phyloP scores from a whole-genome alignment of 1,140 invertebrate genomes.

The Bombus confusus region DNA sequence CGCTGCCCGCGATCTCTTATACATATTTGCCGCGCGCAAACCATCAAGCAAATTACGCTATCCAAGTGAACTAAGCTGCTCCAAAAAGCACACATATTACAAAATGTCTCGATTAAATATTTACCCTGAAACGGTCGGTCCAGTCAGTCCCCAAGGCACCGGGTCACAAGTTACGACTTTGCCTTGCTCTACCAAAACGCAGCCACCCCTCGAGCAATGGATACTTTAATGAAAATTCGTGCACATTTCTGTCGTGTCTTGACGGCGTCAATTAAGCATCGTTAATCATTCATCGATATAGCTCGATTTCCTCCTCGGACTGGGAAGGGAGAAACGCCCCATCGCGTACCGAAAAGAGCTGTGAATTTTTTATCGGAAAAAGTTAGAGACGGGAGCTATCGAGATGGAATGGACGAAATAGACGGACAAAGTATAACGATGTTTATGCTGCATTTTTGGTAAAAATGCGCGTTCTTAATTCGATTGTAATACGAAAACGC shows the following conservation, averaged over 20 bases:
- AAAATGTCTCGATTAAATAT: constrained; percentile 70
- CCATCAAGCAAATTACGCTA: constrained; percentile 56
- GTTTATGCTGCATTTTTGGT: neutral
- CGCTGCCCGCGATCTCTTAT: constrained; percentile 9
- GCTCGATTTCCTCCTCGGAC: no score
- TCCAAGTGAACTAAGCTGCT: constrained; percentile 53
- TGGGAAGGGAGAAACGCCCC: neutral
- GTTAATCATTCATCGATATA: constrained; percentile 12
- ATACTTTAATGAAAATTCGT: constrained; percentile 52
- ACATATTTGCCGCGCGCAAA: constrained; percentile 48
- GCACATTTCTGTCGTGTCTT: neutral
- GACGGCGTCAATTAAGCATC: neutral
- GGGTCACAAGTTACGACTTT: constrained; percentile 33
- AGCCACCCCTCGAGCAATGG: neutral
- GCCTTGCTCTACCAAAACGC: neutral
- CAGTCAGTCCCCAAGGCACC: constrained; percentile 22
- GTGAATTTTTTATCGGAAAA: constrained; percentile 13
- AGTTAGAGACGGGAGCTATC: neutral
- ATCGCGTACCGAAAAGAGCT: neutral
- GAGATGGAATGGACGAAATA: neutral
- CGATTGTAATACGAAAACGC: neutral
- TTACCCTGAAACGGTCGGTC: constrained; percentile 59
- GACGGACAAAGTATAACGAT: neutral
- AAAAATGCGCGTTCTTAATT: neutral
- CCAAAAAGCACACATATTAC: constrained; percentile 64